Percentiles rank a stretch among this genome's conserved stretches.
phyloP scores from a whole-genome alignment of 1,140 invertebrate genomes.

The Hermetia illucens region DNA sequence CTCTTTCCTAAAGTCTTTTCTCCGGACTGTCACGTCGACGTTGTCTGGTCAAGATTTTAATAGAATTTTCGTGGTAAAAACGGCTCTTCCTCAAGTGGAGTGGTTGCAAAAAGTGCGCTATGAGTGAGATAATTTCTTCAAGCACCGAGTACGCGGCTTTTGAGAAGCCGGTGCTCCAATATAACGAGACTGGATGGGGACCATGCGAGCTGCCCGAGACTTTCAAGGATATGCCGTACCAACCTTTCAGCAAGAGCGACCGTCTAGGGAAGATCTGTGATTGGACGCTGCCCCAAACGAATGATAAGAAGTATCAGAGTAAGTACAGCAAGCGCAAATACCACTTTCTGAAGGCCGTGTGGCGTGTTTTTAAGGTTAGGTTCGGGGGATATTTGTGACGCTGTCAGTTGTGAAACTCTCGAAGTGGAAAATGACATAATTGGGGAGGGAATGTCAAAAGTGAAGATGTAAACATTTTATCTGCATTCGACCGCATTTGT shows the following conservation, averaged over 20 bases:
- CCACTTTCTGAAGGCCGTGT: too few relatives aligned
- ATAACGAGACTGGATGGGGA: conserved; percentile 67
- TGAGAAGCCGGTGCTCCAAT: conserved; percentile 27
- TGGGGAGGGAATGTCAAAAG: too few relatives aligned
- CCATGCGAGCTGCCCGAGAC: conserved; percentile 87
- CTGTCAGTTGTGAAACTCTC: too few relatives aligned
- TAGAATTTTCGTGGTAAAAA: neutral
- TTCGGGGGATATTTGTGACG: too few relatives aligned
- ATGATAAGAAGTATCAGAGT: conserved; percentile 92
- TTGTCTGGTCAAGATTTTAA: neutral
- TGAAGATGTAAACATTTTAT: too few relatives aligned
- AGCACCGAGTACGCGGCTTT: conserved; percentile 19
- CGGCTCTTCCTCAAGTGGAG: neutral
- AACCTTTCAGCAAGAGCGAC: conserved; percentile 95
- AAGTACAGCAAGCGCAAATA: too few relatives aligned
- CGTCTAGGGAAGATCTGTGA: conserved; percentile 95
- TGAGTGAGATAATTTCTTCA: conserved; percentile 27
- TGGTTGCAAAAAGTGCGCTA: conserved; percentile 6
- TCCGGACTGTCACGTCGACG: neutral
- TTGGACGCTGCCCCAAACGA: conserved; percentile 89
- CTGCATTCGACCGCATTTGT: too few relatives aligned
- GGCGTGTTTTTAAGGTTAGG: too few relatives aligned
- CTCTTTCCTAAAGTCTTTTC: neutral
- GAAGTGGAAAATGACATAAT: too few relatives aligned
- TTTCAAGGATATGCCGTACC: conserved; percentile 96